phyloP scores from a whole-genome alignment of 2,888 invertebrate genomes.

The Antheraea assamensis region DNA sequence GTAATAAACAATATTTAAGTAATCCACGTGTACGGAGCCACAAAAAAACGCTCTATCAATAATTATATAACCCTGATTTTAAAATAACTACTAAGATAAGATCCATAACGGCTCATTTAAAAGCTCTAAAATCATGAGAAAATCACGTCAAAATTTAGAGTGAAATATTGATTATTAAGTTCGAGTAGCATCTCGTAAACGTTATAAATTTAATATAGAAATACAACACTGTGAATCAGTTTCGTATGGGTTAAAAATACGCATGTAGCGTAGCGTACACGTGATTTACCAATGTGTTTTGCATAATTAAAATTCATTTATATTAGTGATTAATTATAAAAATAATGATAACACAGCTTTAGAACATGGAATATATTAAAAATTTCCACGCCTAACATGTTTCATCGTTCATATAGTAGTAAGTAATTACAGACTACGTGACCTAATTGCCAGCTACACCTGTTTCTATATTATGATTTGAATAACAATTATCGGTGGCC shows the following conservation, averaged over 20 bases:
- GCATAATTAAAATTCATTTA: background rate
- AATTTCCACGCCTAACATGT: background rate
- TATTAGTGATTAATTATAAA: slow-evolving; percentile 1
- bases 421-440: background rate
- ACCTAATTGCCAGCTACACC: background rate
- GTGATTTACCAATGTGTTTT: background rate
- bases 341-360: too few species aligned
- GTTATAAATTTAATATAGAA: background rate
- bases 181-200: background rate
- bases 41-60: too few species aligned
- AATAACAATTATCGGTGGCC: background rate
- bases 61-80: background rate
- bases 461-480: background rate
- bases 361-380: background rate
- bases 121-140: background rate
- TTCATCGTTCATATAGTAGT: background rate
- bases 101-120: background rate
- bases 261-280: background rate
- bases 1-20: too few species aligned
- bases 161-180: slow-evolving; percentile 5
- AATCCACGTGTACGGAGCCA: too few species aligned
- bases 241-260: background rate
- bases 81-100: background rate
- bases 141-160: background rate
- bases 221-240: background rate